These are phyloP conservation scores for Meteorus sp. DNA, from an alignment of 1,140 invertebrate species.

Conservation along the genomic window DNA sequence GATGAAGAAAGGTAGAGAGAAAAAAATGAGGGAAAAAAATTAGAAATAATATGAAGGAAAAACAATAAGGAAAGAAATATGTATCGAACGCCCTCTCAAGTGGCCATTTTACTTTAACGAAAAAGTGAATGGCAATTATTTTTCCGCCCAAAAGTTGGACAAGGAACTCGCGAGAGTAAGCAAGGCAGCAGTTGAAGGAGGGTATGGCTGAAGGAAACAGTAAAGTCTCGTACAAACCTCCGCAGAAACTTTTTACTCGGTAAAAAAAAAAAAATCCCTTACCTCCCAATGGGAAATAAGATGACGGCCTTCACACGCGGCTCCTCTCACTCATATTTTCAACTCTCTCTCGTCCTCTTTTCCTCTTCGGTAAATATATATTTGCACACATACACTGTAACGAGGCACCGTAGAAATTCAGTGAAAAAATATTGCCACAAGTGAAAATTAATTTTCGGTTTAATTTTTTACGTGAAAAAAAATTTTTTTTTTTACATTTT, in stretches of 20 bases:
- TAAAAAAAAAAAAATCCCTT: not conserved
- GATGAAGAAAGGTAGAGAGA: not conserved
- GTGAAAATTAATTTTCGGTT: too few relatives aligned
- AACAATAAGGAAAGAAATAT: constrained; percentile 16
- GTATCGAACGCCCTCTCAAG: constrained; percentile 5
- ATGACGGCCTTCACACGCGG: constrained; percentile 3
- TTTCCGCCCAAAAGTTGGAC: too few relatives aligned
- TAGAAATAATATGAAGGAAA: constrained; percentile 3
- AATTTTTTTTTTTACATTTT: too few relatives aligned
- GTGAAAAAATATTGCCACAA: too few relatives aligned
- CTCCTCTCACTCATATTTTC: constrained; percentile 1
- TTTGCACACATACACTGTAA: constrained; percentile 3
- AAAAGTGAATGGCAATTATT: constrained; percentile 26
- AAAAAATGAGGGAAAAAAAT: not conserved
- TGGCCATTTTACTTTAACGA: constrained; percentile 3
- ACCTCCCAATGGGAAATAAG: not conserved
- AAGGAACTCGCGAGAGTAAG: too few relatives aligned
- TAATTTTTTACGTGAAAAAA: too few relatives aligned
- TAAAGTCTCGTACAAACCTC: too few relatives aligned
- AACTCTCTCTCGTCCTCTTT: not conserved
- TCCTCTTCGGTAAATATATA: constrained; percentile 5
- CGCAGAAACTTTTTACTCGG: too few relatives aligned
- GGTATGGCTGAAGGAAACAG: too few relatives aligned
- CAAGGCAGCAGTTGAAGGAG: too few relatives aligned
- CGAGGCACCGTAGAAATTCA: too few relatives aligned